These are phyloP conservation scores for Acleris cristana DNA, from an alignment of 2,888 invertebrate species.

Conservation along the genomic window DNA sequence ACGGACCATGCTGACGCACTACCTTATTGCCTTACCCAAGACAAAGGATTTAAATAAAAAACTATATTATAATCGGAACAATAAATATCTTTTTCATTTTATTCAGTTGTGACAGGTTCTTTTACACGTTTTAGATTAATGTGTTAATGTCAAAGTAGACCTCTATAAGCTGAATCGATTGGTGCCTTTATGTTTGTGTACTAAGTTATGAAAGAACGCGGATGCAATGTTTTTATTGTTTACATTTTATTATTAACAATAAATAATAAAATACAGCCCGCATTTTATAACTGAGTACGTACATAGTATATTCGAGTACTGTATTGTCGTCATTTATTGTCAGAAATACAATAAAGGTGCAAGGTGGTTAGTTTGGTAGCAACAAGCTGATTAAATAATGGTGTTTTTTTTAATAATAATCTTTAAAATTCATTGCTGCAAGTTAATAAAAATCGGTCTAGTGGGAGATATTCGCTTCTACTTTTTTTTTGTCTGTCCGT, in stretches of 20 bases:
- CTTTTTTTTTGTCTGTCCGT: no score
- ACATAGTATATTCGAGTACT: no score
- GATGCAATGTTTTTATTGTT: neutral
- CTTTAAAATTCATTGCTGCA: no score
- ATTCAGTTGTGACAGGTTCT: slow-evolving; percentile 29
- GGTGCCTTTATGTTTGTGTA: slow-evolving; percentile 48
- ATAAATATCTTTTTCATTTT: slow-evolving; percentile 33
- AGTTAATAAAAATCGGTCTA: no score
- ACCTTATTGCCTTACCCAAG: slow-evolving; percentile 4
- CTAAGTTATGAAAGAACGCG: slow-evolving; percentile 41
- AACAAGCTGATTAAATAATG: no score
- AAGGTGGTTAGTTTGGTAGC: no score
- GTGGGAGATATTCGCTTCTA: no score
- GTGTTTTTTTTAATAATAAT: no score
- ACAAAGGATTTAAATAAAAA: slow-evolving; percentile 32
- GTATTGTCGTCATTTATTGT: no score
- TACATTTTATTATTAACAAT: neutral
- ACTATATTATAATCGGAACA: slow-evolving; percentile 18
- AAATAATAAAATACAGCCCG: no score
- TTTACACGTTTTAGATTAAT: slow-evolving; percentile 38
- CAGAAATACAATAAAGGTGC: no score
- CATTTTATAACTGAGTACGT: no score
- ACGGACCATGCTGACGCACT: slow-evolving; percentile 8
- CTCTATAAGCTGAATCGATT: slow-evolving; percentile 68
- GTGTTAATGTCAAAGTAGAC: slow-evolving; percentile 51